Base-by-base conservation (phyloP, 2,888 invertebrate genomes). In the Aphrophora alni region DNA sequence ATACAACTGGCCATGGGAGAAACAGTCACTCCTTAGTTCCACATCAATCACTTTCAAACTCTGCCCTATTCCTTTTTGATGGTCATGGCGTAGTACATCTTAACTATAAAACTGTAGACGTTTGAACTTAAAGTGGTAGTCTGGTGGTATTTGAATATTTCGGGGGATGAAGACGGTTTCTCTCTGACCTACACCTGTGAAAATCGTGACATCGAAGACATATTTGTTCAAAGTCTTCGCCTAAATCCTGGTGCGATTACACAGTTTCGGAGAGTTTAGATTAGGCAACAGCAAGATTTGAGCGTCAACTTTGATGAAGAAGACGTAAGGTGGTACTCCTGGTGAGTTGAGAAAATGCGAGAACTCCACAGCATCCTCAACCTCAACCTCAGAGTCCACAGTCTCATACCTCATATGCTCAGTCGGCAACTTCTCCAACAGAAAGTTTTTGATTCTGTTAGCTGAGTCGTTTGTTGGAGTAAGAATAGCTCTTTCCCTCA, bases 271-370 rank as follows among this genome's bases (percentile, higher is more conserved):
- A 73, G 73, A 21, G 5, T 73, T 26, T 38, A 82, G 38, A 44
- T 81, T 82, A 2, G n/a, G n/a, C n/a, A n/a, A n/a, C n/a, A n/a
- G n/a, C n/a, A n/a, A n/a, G n/a, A n/a, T n/a, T n/a, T n/a, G n/a
- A n/a, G n/a, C n/a, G n/a, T n/a, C n/a, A n/a, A n/a, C n/a, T n/a
- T n/a, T n/a, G n/a, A n/a, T n/a, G n/a, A n/a, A n/a, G n/a, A n/a
- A n/a, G n/a, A n/a, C n/a, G n/a, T n/a, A n/a, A n/a, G n/a, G n/a
- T n/a, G n/a, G n/a, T n/a, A n/a, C n/a, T n/a, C n/a, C n/a, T n/a
- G n/a, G n/a, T n/a, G n/a, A n/a, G 25, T 80, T 82, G 14, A 86
- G 21, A 1, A 68, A 78, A 71, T 85, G 83, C 21, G 85, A 75
- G 70, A 82, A 84, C 77, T 86, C 85, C 21, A 69, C 27, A 17